Evolutionary conservation across 2,797 vertebrate species (phyloP).

Genomic region (Paedocypris micromegethes): DNA sequence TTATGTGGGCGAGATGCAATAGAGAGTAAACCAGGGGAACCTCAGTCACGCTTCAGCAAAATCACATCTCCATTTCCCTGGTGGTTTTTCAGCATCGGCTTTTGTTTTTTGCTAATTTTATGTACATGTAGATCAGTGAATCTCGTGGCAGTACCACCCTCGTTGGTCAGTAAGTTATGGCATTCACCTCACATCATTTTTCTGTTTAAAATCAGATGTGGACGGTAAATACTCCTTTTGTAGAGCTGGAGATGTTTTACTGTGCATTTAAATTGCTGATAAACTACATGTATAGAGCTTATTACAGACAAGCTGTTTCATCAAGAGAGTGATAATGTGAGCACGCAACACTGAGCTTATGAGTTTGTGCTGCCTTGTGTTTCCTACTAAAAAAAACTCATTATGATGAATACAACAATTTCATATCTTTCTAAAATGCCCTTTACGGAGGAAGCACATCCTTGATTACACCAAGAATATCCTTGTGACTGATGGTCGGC

Average conservation of each 20-base stretch:
- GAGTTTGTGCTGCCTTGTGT: conserved; percentile 29
- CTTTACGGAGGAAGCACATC: conserved; percentile 18
- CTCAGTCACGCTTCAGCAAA: conserved; percentile 14
- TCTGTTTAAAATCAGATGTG: conserved; percentile 6
- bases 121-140: not conserved
- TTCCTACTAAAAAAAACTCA: conserved; percentile 25
- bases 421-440: conserved; percentile 9
- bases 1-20: not conserved
- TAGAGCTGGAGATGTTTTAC: conserved; percentile 19
- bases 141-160: not conserved
- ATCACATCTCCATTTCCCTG: conserved; percentile 8
- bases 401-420: conserved; percentile 14
- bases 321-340: conserved; percentile 31
- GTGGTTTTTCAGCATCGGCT: not conserved
- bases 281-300: conserved; percentile 29
- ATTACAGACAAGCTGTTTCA: conserved; percentile 31
- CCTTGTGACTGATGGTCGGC: not conserved
- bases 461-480: conserved; percentile 23
- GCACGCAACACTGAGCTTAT: conserved; percentile 30
- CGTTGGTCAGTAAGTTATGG: conserved; percentile 3
- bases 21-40: conserved; percentile 1
- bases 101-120: not conserved
- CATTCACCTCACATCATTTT: conserved; percentile 6
- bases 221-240: conserved; percentile 8
- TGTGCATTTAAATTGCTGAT: conserved; percentile 25